Evolutionary conservation across 1,140 invertebrate species (phyloP), one percentile per base, ranked within the genome.

Genomic region (Diorhabda carinulata): DNA sequence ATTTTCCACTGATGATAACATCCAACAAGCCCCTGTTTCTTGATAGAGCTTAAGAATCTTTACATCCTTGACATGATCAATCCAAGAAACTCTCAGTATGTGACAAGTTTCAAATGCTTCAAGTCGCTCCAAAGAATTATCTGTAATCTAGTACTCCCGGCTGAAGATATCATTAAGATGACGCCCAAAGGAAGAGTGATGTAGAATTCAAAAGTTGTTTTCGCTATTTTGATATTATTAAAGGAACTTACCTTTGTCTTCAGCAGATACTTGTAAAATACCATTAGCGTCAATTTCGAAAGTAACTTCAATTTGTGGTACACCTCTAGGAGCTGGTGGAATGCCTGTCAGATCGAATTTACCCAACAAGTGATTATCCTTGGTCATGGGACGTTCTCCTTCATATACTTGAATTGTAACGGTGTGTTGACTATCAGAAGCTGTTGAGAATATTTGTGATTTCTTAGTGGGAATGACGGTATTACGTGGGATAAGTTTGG

Each of bases 381-480:
- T 99, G 70, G 97, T 99, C 97, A 99, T 98, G 43, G 97, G 95
- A 79, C 98, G 90, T 85, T 99, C 98, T 78, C 98, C 96, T 85
- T 98, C 96, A 80, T 91, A 97, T 0, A 98, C 95, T 83, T 98
- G 96, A 81, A 99, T 99, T 56, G 97, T 98, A 5, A 99, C 98
- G 40, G 97, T 98, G 83, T 98, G 95, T 81, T 99, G 98, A 81
- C 99, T 99, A 79, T 99, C 98, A 10, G 95, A 95, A 58, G 97
- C 97, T 6, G 98, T 99, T 1, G 96, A 98, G 89, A 99, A 99
- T 76, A 99, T 97, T 81, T 99, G 97, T 4, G 96, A 97, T 81
- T 99, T 99, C 85, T 99, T 99, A n/a, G 97, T 99, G 10, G 98
- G 98, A 76, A 99, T 99, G 57, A 98, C 97, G 59, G 97, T 98